Conservation (phyloP, 2,888 invertebrate species). For the Cyclophora albipunctata region DNA sequence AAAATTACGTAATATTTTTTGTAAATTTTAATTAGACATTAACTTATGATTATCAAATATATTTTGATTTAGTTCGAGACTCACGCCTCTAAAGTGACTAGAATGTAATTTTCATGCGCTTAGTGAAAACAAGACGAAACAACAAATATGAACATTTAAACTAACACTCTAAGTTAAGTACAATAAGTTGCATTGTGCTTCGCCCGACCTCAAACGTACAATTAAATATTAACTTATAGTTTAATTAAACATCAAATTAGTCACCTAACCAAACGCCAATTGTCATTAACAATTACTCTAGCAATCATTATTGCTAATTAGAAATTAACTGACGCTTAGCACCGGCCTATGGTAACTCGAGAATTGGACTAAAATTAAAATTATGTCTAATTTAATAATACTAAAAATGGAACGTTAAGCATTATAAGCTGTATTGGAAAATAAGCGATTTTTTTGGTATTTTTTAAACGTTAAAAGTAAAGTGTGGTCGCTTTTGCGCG, state of each 20-base stretch:
- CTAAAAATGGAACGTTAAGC: conserved; percentile 61
- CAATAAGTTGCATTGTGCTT: conserved; percentile 62
- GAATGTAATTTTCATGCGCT: conserved; percentile 46
- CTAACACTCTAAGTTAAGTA: conserved; percentile 49
- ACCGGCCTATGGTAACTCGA: conserved; percentile 43
- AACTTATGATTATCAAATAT: conserved; percentile 29
- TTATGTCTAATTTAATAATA: conserved; percentile 49
- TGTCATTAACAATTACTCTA: conserved; percentile 28
- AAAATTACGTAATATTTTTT: conserved; percentile 41
- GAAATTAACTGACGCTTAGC: conserved; percentile 27
- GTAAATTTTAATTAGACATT: conserved; percentile 41
- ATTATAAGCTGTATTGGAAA: conserved; percentile 52
- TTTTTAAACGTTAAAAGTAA: conserved; percentile 25
- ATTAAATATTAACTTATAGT: not conserved
- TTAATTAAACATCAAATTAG: not conserved
- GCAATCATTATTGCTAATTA: conserved; percentile 32
- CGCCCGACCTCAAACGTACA: conserved; percentile 24
- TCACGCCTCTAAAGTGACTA: conserved; percentile 34
- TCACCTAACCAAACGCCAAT: no score
- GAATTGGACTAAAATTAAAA: conserved; percentile 58
- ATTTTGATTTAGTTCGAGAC: conserved; percentile 10
- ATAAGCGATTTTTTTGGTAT: conserved; percentile 36
- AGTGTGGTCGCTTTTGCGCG: conserved; percentile 33
- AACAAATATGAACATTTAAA: conserved; percentile 53
- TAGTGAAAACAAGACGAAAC: conserved; percentile 60